phyloP scores from a whole-genome alignment of 2,113 vertebrate genomes.

The Zosterops japonicus region DNA sequence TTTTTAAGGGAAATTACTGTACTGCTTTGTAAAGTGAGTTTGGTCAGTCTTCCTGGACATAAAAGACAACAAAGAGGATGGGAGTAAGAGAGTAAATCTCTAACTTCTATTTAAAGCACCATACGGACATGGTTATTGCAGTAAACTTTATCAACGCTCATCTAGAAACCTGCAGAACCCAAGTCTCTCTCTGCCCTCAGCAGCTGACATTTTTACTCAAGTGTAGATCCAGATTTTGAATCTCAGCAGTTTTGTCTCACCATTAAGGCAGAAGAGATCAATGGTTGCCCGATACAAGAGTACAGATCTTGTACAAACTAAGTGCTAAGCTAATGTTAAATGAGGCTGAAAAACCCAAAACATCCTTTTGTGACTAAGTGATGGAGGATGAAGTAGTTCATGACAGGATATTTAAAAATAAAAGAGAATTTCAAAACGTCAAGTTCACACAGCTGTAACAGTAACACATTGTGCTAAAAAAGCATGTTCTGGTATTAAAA shows the following conservation, averaged over 20 bases:
- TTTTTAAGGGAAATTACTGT: background rate
- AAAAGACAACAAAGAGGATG: background rate
- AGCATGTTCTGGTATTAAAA: accelerated
- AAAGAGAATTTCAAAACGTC: background rate
- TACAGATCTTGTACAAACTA: background rate
- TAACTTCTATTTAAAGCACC: background rate
- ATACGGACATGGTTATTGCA: background rate
- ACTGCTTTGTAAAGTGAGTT: background rate
- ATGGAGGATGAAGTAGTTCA: background rate
- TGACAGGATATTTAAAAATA: background rate
- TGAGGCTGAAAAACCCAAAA: background rate
- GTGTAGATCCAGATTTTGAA: background rate
- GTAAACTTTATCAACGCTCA: background rate
- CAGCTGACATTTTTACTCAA: background rate
- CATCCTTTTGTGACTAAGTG: background rate
- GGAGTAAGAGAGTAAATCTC: background rate
- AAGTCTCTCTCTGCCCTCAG: background rate
- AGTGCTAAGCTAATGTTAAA: background rate
- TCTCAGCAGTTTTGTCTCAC: background rate
- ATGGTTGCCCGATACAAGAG: background rate
- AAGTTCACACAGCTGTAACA: background rate
- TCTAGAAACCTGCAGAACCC: background rate
- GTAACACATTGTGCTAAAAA: background rate
- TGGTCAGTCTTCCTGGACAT: background rate
- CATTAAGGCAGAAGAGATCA: background rate